Evolutionary conservation across 2,888 invertebrate genomes (phyloP), one percentile per base, ranked within the genome.

Genomic region (Hesperia comma): DNA sequence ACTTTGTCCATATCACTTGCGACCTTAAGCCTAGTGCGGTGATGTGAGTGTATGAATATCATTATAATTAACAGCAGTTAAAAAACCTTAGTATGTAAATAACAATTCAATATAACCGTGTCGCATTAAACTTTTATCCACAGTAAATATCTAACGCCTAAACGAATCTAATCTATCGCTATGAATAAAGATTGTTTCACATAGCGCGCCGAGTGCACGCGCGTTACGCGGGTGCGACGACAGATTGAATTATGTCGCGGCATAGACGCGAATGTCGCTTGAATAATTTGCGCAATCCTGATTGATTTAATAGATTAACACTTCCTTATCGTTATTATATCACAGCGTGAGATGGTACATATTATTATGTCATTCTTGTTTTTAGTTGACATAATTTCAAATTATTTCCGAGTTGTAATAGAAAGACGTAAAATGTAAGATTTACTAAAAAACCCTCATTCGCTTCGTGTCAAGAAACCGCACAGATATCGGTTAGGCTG

Each of bases 211-310:
- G 41, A 17, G 21, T 6, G 1, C 26, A 26, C 26, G 26, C 3
- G 26, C 26, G 26, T 5, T 2, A 5, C 26, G 26, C 8, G 15
- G 17, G 56, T 17, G 55, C 40, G 56, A 1, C 56, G 56, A 57
- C 56, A 57, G 76, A 82, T 84, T 83, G 75, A 80, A 79, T 81
- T 81, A 82, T 76, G 75, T 75, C 75, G 70, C 21, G 19, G 41
- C 53, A 43, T 54, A 54, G 40, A 53, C 67, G 26, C 26, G 43
- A 6, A 26, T 43, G 58, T 80, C 77, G 73, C 74, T 68, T 84
- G 74, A 77, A 79, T 81, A 77, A 80, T 81, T 75, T 70, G 71
- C 63, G 46, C 67, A 61, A 63, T 67, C 58, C 43, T 58, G 58
- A 58, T 58, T 58, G 43, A 58, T 58, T 58, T 58, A 58, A 26